A percentile compares a stretch with the other conserved stretches of the same genome.
Evolutionary conservation across 1,140 invertebrate species (phyloP).

Genomic region (Macrosteles quadrilineatus): DNA sequence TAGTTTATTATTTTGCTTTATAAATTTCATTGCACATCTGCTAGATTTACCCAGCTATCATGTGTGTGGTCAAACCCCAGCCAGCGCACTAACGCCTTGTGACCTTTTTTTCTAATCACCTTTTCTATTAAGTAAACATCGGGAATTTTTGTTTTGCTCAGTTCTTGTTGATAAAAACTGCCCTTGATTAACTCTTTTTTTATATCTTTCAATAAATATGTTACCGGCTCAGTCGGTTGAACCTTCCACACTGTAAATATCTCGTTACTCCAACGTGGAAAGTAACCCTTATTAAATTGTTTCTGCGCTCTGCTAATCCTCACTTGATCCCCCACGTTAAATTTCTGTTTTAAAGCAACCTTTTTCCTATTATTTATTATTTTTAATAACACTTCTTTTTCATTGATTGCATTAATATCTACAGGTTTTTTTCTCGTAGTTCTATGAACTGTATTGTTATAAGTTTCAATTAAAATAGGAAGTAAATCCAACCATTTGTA

Average conservation of each 20-base stretch:
- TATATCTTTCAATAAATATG: conserved; percentile 35
- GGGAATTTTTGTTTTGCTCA: conserved; percentile 40
- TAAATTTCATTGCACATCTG: conserved; percentile 20
- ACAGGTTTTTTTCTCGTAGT: conserved; percentile 51
- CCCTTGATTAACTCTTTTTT: conserved; percentile 38
- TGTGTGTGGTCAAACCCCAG: conserved; percentile 44
- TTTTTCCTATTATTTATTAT: conserved; percentile 27
- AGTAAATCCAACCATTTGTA: conserved; percentile 46
- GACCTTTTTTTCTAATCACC: conserved; percentile 41
- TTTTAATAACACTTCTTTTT: conserved; percentile 27
- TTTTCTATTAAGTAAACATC: conserved; percentile 47
- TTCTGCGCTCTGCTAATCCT: conserved; percentile 38
- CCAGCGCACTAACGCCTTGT: conserved; percentile 49
- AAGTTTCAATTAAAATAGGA: conserved; percentile 46
- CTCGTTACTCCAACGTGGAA: conserved; percentile 33
- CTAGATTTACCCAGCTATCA: conserved; percentile 46
- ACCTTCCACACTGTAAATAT: conserved; percentile 34
- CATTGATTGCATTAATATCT: conserved; percentile 44
- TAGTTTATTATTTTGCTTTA: conserved; percentile 2
- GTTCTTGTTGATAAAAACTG: conserved; percentile 45
- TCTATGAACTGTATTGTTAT: conserved; percentile 52
- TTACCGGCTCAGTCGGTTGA: conserved; percentile 32
- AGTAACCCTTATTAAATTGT: conserved; percentile 38
- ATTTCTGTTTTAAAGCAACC: conserved; percentile 35
- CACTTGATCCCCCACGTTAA: conserved; percentile 36